Evolutionary conservation across 2,797 vertebrate species (phyloP), one percentile per base, ranked within the genome.

Genomic region (Galagoides demidoff): DNA sequence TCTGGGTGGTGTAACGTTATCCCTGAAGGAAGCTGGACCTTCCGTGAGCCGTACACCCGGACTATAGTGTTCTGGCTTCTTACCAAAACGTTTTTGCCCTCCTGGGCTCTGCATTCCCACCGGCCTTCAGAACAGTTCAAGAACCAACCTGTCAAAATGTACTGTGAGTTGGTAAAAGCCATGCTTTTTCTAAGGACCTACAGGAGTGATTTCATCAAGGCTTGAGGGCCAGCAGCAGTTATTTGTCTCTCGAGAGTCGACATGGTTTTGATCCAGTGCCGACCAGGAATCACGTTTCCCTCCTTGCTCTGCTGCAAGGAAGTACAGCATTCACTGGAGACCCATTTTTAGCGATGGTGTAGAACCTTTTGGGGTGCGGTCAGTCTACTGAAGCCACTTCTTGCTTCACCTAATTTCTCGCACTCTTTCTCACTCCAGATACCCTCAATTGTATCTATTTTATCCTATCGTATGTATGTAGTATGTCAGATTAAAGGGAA

Each of bases 401-500:
- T 90, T 81, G 25, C 23, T 49, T 92, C 22, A 49, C 0, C 7
- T n/a, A n/a, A 79, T 43, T 95, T 93, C 59, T 68, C 43, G 89
- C 39, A 19, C 9, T 79, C 88, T n/a, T 70, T 96, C 74, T 94
- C 43, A n/a, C 37, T 85, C 64, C 23, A 77, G 52, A 57, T 79
- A 89, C 49, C 7, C 14, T 93, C 39, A 29, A 20, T 63, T 85
- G 63, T 85, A 95, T 81, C 92, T 37, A 82, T 85, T 52, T 92
- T 89, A 94, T 22, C 59, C n/a, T 68, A 45, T 8, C 39, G 12
- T 43, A 86, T 87, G 9, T 19, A 13, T 49, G 45, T 49, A 49
- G 45, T 13, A 83, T 78, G 92, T 88, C 49, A 94, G 78, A 34
- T 90, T 20, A 20, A 29, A 83, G 81, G 57, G 64, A 83, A 94